Percentiles rank a stretch among this genome's conserved stretches.
These are phyloP conservation scores for Gopherus flavomarginatus DNA, from an alignment of 2,113 vertebrate species.

Conservation along the genomic window DNA sequence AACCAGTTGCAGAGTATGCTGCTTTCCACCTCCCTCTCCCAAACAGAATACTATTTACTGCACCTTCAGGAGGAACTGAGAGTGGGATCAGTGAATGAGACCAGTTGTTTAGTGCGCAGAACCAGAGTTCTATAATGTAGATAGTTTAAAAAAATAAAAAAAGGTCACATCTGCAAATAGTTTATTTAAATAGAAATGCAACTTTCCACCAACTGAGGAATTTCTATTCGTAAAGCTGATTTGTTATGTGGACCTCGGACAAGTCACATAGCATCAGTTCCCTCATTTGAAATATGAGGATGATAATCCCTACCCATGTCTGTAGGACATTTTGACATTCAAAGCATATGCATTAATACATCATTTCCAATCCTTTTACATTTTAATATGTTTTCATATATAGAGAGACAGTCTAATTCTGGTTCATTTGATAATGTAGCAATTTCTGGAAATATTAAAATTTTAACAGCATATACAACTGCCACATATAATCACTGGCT, in stretches of 20 bases:
- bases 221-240: neutral
- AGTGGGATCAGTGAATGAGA: slow-evolving; percentile 17
- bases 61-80: neutral
- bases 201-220: slow-evolving; percentile 25
- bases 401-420: neutral
- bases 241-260: neutral
- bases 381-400: neutral
- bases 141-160: neutral
- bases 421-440: neutral
- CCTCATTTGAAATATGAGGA: neutral
- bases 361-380: neutral
- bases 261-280: slow-evolving; percentile 4
- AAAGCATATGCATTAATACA: neutral
- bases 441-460: slow-evolving; percentile 4
- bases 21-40: slow-evolving; percentile 31
- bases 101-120: neutral
- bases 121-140: neutral
- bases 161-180: slow-evolving; percentile 1
- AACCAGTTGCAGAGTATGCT: slow-evolving; percentile 34
- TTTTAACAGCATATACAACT: neutral
- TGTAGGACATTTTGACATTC: neutral
- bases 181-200: slow-evolving; percentile 42
- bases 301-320: neutral
- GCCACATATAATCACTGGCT: neutral
- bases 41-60: slow-evolving; percentile 37